Percentiles rank a stretch among this genome's conserved stretches.
phyloP scores from a whole-genome alignment of 1,140 invertebrate species.

The Halictus rubicundus region DNA sequence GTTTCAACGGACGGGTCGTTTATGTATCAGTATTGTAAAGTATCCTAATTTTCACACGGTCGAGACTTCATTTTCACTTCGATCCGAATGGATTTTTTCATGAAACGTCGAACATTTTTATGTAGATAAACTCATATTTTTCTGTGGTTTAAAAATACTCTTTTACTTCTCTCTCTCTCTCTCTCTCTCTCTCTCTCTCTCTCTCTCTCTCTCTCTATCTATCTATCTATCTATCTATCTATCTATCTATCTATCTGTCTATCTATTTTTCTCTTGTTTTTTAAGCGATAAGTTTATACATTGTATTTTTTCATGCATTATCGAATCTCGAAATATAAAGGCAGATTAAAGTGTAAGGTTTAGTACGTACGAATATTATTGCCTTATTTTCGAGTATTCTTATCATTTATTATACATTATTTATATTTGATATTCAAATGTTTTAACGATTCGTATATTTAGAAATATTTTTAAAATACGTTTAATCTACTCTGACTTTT shows the following conservation, averaged over 20 bases:
- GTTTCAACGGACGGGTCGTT: conserved; percentile 10
- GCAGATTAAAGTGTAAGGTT: conserved; percentile 45
- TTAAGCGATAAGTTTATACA: conserved; percentile 42
- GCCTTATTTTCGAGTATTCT: conserved; percentile 51
- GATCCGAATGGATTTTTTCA: conserved; percentile 15
- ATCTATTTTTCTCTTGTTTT: not conserved
- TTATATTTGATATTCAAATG: conserved; percentile 47
- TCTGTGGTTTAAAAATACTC: conserved; percentile 46
- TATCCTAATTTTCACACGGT: conserved; percentile 27
- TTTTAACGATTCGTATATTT: conserved; percentile 27
- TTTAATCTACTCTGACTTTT: not conserved
- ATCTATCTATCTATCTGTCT: too few relatives aligned
- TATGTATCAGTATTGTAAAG: conserved; percentile 45
- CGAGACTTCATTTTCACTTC: conserved; percentile 20
- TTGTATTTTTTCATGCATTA: conserved; percentile 47
- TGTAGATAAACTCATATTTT: conserved; percentile 47
- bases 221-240: too few relatives aligned
- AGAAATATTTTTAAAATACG: conserved; percentile 24
- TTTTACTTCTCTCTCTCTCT: not conserved
- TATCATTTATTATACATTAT: conserved; percentile 38
- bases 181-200: too few relatives aligned
- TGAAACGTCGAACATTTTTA: conserved; percentile 24
- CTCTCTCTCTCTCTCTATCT: too few relatives aligned
- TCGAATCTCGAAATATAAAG: conserved; percentile 36
- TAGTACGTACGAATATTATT: conserved; percentile 41